Conservation (phyloP, 53 echinoderm and acorn worm genomes). For the Paelopatides confundens region DNA sequence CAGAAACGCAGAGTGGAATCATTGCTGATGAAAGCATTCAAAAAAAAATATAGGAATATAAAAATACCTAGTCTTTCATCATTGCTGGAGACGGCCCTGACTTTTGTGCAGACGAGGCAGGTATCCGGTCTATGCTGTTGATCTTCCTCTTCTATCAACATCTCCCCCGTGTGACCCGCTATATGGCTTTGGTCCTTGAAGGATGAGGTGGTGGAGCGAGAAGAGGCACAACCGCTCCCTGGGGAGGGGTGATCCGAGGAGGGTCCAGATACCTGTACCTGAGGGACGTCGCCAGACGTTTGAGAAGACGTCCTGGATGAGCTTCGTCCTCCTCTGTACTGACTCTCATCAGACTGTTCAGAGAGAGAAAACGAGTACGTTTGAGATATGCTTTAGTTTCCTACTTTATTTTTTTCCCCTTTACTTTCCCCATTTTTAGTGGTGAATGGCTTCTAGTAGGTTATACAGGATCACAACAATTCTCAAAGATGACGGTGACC, state of each 20-base stretch:
- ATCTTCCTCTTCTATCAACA: constrained; percentile 67
- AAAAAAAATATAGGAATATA: no score
- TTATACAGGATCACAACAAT: no score
- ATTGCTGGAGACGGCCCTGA: constrained; percentile 59
- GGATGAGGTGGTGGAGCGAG: constrained; percentile 53
- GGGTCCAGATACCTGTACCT: constrained; percentile 68
- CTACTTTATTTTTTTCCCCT: no score
- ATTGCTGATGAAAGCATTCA: no score
- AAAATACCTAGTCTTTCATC: constrained; percentile 21
- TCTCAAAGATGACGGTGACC: no score
- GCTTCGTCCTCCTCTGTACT: constrained; percentile 80
- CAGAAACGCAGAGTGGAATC: no score
- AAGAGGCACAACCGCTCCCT: constrained; percentile 16
- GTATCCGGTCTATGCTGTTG: constrained; percentile 72
- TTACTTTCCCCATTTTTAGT: background rate
- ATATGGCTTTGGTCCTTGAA: constrained; percentile 34
- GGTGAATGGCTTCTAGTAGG: background rate
- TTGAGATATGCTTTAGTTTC: background rate
- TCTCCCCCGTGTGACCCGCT: constrained; percentile 10
- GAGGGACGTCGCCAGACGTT: constrained; percentile 72
- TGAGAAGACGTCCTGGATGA: constrained; percentile 66
- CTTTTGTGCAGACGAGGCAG: constrained; percentile 84
- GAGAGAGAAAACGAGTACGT: background rate
- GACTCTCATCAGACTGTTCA: constrained; percentile 84
- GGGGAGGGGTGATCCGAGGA: constrained; percentile 46